A percentile compares a stretch with the other conserved stretches of the same genome.
Evolutionary conservation across 2,888 invertebrate genomes (phyloP).

Genomic region (Muschampia plurimacula): DNA sequence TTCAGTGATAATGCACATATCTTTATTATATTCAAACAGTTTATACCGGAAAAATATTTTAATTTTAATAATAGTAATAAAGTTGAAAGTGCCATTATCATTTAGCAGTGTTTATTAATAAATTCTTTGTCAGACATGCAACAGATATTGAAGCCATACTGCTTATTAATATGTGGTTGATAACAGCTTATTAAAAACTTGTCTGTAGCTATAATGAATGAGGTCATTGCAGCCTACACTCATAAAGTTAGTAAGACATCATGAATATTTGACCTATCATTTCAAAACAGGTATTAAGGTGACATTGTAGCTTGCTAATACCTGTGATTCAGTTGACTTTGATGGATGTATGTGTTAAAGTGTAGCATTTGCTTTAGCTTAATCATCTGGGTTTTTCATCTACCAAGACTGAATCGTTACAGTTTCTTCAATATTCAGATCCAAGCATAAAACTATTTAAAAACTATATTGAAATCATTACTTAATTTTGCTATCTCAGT

Average conservation of each 20-base stretch:
- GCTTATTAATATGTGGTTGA: background rate
- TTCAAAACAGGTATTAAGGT: background rate
- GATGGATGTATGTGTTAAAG: too few relatives aligned
- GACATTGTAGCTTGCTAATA: too few relatives aligned
- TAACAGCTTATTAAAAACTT: background rate
- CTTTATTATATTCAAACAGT: background rate
- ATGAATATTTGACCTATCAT: background rate
- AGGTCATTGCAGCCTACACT: background rate
- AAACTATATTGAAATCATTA: too few relatives aligned
- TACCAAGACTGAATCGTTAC: too few relatives aligned
- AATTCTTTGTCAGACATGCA: background rate
- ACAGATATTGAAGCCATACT: background rate
- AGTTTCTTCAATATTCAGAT: too few relatives aligned
- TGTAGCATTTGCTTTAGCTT: too few relatives aligned
- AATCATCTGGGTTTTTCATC: too few relatives aligned
- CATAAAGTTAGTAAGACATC: background rate
- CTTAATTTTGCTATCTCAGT: too few relatives aligned
- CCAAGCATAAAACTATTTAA: too few relatives aligned
- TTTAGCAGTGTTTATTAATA: constrained; percentile 5
- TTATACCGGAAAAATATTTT: background rate
- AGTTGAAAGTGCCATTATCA: constrained; percentile 13
- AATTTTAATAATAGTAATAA: background rate
- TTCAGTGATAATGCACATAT: background rate
- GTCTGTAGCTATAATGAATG: background rate
- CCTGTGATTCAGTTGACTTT: too few relatives aligned